Conservation (phyloP, 2,888 invertebrate species). For the Apotomis turbidana region DNA sequence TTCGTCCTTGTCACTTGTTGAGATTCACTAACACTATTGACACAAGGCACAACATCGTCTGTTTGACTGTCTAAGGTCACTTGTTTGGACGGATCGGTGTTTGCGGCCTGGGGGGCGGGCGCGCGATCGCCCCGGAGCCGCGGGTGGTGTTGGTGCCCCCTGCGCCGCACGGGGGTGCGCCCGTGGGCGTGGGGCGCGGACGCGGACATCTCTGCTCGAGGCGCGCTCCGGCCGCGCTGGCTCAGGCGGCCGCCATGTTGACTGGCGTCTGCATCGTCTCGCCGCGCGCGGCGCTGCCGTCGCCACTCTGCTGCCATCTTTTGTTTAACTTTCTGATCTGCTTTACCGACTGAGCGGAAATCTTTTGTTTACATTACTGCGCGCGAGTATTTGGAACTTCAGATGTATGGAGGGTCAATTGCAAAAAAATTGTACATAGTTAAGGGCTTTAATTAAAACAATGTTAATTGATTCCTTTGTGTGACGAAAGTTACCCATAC, state of each 20-base stretch:
- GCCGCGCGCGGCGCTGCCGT: constrained; percentile 67
- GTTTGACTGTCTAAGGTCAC: constrained; percentile 76
- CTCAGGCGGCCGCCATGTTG: constrained; percentile 86
- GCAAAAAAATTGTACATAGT: too few species aligned
- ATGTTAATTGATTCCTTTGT: too few species aligned
- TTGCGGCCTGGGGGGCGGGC: constrained; percentile 74
- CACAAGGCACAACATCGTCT: constrained; percentile 82
- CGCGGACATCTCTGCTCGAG: constrained; percentile 83
- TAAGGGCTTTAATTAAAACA: too few species aligned
- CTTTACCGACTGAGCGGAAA: constrained; percentile 66
- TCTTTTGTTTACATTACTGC: constrained; percentile 50
- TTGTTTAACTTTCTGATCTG: constrained; percentile 63
- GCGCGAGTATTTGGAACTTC: constrained; percentile 61
- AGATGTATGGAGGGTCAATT: too few species aligned
- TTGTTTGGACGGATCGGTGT: constrained; percentile 75
- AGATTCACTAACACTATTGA: constrained; percentile 83
- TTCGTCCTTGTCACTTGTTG: constrained; percentile 81
- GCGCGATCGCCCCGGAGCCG: constrained; percentile 85
- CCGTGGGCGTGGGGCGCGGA: constrained; percentile 83
- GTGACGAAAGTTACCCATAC: too few species aligned
- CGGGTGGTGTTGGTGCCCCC: constrained; percentile 91
- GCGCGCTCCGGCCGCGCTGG: constrained; percentile 76
- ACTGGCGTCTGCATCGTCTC: constrained; percentile 60
- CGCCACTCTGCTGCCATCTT: constrained; percentile 69
- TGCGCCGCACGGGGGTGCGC: constrained; percentile 85